Conservation (phyloP, 2,797 vertebrate genomes). For the Echeneis naucrates region DNA sequence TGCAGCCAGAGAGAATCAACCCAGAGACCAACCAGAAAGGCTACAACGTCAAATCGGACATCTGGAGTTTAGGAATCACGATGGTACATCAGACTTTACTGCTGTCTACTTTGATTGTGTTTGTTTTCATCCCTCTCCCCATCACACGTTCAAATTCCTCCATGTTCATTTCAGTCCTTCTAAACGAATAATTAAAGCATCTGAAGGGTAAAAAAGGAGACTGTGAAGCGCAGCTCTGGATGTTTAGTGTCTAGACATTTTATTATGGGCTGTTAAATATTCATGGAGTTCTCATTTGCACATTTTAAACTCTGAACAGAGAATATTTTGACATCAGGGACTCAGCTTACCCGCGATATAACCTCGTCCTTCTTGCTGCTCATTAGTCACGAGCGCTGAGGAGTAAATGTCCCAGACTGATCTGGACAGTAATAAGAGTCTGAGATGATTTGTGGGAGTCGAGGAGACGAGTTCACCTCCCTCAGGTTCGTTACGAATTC, state of each 20-base stretch:
- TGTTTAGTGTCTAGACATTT: conserved; percentile 34
- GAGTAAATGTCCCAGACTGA: conserved; percentile 19
- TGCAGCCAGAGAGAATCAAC: conserved; percentile 97
- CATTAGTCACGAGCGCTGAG: not conserved
- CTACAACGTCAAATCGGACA: conserved; percentile 98
- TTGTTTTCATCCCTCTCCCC: not conserved
- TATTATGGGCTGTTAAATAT: conserved; percentile 49
- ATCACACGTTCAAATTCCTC: not conserved
- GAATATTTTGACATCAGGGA: conserved; percentile 21
- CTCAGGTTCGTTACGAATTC: not conserved
- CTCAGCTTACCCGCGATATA: conserved; percentile 10
- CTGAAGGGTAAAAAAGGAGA: not conserved
- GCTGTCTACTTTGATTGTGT: not conserved
- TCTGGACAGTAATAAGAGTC: conserved; percentile 10
- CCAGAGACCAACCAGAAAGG: conserved; percentile 98
- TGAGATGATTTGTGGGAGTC: not conserved
- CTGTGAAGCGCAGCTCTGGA: not conserved
- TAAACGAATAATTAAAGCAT: not conserved
- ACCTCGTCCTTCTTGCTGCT: conserved; percentile 11
- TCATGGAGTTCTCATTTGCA: conserved; percentile 28
- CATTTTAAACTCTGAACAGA: conserved; percentile 21
- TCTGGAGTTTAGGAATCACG: conserved; percentile 98
- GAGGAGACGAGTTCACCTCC: not conserved
- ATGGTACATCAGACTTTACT: conserved; percentile 84
- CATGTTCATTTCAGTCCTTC: not conserved